Evolutionary conservation across 2,888 invertebrate genomes (phyloP).

Genomic region (Silvanus unidentatus): DNA sequence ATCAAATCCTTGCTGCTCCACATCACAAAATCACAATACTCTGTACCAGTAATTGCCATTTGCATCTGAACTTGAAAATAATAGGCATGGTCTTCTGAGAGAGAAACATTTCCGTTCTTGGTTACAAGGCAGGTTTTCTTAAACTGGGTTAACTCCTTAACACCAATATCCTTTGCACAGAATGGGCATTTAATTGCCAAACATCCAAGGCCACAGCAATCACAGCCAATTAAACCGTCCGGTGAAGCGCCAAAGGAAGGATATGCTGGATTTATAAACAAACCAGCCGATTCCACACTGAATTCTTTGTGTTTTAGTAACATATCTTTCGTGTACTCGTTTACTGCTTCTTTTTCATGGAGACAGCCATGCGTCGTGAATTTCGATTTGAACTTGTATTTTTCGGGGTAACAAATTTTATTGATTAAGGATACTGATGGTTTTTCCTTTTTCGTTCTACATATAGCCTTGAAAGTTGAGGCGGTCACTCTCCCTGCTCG

Average conservation of each 20-base stretch:
- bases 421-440: too few species aligned
- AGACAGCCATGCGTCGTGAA: too few species aligned
- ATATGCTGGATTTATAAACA: background rate
- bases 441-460: too few species aligned
- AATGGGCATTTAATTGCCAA: constrained; percentile 13
- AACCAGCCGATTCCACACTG: too few species aligned
- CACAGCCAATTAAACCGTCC: constrained; percentile 10
- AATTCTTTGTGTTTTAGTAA: too few species aligned
- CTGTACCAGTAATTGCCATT: constrained; percentile 6
- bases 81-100: constrained; percentile 24
- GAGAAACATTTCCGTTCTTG: background rate
- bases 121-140: background rate
- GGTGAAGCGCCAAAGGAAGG: constrained; percentile 10
- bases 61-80: constrained; percentile 8
- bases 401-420: too few species aligned
- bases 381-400: too few species aligned
- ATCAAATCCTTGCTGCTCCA: too few species aligned
- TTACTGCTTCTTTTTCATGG: too few species aligned
- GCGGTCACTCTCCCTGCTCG: constrained; percentile 15
- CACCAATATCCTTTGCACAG: constrained; percentile 3
- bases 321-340: too few species aligned
- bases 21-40: constrained; percentile 7
- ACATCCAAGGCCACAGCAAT: constrained; percentile 11
- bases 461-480: constrained; percentile 7
- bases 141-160: background rate